A percentile compares a stretch with the other conserved stretches of the same genome.
These are phyloP conservation scores for Lasioglossum vierecki DNA, from an alignment of 2,888 invertebrate genomes.

Conservation along the genomic window DNA sequence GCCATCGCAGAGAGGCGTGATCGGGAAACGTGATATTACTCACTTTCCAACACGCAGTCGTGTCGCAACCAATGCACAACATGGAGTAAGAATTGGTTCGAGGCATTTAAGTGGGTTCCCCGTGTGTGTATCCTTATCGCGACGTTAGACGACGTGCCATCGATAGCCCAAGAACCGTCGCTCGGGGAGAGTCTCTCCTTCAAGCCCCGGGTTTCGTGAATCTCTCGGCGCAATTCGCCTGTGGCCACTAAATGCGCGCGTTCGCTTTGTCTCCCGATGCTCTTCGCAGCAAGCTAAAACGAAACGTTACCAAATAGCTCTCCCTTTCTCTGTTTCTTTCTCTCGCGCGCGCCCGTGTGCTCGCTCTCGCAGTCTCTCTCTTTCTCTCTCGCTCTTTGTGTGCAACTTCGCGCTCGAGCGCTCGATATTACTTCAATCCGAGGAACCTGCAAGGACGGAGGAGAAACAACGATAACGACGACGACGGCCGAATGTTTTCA, in stretches of 20 bases:
- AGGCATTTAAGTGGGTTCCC: conserved; percentile 77
- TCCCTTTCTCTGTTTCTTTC: conserved; percentile 39
- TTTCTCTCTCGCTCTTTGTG: conserved; percentile 33
- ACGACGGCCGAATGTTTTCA: conserved; percentile 78
- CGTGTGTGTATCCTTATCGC: conserved; percentile 64
- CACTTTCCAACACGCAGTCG: conserved; percentile 80
- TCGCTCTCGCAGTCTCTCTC: conserved; percentile 25
- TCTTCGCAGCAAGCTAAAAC: conserved; percentile 45
- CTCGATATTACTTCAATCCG: conserved; percentile 71
- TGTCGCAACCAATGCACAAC: conserved; percentile 81
- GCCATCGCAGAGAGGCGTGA: conserved; percentile 55
- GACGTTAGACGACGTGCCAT: conserved; percentile 57
- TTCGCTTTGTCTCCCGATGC: conserved; percentile 48
- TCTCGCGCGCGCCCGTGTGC: conserved; percentile 35
- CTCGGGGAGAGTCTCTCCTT: conserved; percentile 38
- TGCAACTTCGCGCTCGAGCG: conserved; percentile 59
- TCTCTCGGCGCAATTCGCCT: conserved; percentile 42
- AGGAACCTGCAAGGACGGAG: conserved; percentile 76
- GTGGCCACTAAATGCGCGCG: conserved; percentile 46
- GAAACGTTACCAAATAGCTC: conserved; percentile 58
- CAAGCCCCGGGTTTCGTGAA: conserved; percentile 30
- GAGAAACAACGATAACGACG: conserved; percentile 72
- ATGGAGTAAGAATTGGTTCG: conserved; percentile 80
- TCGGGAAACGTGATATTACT: conserved; percentile 71
- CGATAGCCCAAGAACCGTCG: conserved; percentile 28